Percentiles rank a stretch among this genome's conserved stretches.
Conservation (phyloP, 2,113 vertebrate genomes). For the Mus pahari region DNA sequence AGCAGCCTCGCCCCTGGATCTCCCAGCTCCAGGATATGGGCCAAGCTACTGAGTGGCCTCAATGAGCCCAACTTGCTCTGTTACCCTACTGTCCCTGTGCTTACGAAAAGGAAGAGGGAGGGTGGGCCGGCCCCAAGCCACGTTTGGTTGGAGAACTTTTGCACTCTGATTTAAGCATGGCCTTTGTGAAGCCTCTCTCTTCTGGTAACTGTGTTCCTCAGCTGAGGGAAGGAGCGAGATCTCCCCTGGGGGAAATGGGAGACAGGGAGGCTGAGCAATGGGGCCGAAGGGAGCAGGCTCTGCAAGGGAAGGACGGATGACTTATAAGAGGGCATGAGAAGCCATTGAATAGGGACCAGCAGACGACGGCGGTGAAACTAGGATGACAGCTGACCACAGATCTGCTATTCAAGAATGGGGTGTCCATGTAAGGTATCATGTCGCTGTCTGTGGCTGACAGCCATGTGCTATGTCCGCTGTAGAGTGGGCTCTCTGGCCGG, state of each 20-base stretch:
- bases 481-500: not conserved
- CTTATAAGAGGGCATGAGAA: not conserved
- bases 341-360: not conserved
- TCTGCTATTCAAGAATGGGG: not conserved
- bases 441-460: not conserved
- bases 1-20: not conserved
- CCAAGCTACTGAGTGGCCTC: slow-evolving; percentile 6
- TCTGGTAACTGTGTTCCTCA: not conserved
- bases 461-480: not conserved
- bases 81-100: not conserved
- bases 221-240: not conserved
- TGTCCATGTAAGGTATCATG: rapidly evolving
- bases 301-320: not conserved
- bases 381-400: not conserved
- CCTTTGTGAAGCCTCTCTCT: not conserved
- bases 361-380: not conserved
- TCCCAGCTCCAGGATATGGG: not conserved
- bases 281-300: not conserved
- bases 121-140: too few relatives aligned
- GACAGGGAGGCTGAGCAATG: not conserved
- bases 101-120: not conserved
- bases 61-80: not conserved
- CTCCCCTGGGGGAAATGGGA: not conserved
- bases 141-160: not conserved
- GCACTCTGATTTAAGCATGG: not conserved